A percentile compares a stretch with the other conserved stretches of the same genome.
Evolutionary conservation across 2,113 vertebrate genomes (phyloP).

Genomic region (Paratilapia polleni): DNA sequence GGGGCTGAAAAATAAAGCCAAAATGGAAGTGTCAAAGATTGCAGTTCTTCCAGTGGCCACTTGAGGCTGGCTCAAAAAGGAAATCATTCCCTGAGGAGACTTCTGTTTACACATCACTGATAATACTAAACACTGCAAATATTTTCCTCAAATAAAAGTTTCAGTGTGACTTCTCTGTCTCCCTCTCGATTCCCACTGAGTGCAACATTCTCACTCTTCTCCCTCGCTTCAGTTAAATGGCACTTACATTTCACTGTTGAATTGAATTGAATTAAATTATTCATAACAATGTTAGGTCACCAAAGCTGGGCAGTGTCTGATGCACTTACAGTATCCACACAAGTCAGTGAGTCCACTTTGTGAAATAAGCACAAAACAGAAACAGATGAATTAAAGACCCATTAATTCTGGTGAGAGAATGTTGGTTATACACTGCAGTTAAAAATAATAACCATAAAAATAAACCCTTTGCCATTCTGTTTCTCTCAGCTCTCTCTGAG

Average conservation of each 20-base stretch:
- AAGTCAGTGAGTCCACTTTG: neutral
- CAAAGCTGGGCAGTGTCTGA: neutral
- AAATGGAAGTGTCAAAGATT: neutral
- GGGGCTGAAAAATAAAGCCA: too few species aligned
- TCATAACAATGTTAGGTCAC: neutral
- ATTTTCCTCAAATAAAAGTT: neutral
- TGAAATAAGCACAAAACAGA: constrained; percentile 33
- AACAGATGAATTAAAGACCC: neutral
- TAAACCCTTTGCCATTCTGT: constrained; percentile 21
- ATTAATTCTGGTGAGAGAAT: neutral
- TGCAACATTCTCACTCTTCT: neutral
- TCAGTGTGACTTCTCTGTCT: neutral
- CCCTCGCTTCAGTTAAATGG: neutral
- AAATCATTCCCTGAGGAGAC: neutral
- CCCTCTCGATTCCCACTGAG: neutral
- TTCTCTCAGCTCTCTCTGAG: constrained; percentile 40
- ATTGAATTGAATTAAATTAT: neutral
- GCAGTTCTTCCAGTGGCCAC: neutral
- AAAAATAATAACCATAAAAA: constrained; percentile 34
- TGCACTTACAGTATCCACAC: neutral
- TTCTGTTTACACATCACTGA: neutral
- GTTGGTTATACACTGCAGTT: constrained; percentile 1
- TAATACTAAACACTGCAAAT: neutral
- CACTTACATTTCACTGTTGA: neutral
- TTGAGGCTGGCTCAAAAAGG: neutral